Conservation (phyloP, 2,797 vertebrate species). For the Apodemus agrarius region DNA sequence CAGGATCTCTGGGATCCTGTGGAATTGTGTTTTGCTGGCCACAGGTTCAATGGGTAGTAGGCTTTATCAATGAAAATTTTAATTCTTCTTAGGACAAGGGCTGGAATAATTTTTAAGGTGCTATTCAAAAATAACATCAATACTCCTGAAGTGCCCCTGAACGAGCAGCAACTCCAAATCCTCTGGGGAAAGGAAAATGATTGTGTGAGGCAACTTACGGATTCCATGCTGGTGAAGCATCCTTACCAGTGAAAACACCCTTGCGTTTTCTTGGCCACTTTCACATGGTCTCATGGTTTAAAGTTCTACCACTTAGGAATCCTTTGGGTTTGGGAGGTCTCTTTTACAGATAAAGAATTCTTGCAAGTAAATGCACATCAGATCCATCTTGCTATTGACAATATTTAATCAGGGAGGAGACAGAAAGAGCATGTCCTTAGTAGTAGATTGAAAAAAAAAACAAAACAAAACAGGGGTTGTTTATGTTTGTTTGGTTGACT, state of each 20-base stretch:
- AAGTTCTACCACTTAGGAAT: not conserved
- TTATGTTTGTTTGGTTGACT: not conserved
- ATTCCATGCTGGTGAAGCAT: not conserved
- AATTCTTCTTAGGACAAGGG: not conserved
- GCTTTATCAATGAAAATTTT: not conserved
- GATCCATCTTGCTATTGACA: not conserved
- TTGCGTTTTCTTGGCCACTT: slow-evolving; percentile 11
- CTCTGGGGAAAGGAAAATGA: not conserved
- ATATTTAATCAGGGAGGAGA: not conserved
- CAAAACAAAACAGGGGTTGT: too few relatives aligned
- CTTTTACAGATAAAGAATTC: not conserved
- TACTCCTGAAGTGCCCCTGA: not conserved
- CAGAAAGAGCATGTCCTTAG: not conserved
- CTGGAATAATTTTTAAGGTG: not conserved
- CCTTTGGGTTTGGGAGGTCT: not conserved
- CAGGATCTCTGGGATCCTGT: not conserved
- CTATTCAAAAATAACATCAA: not conserved
- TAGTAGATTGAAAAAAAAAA: not conserved
- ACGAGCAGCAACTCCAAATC: not conserved
- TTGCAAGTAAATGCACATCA: not conserved
- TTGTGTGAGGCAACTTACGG: not conserved
- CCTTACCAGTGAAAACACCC: not conserved
- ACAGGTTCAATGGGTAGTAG: not conserved
- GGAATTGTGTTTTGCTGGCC: not conserved
- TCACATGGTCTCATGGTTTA: not conserved